Conservation (phyloP, 2,888 invertebrate species). For the Papilio gigon region DNA sequence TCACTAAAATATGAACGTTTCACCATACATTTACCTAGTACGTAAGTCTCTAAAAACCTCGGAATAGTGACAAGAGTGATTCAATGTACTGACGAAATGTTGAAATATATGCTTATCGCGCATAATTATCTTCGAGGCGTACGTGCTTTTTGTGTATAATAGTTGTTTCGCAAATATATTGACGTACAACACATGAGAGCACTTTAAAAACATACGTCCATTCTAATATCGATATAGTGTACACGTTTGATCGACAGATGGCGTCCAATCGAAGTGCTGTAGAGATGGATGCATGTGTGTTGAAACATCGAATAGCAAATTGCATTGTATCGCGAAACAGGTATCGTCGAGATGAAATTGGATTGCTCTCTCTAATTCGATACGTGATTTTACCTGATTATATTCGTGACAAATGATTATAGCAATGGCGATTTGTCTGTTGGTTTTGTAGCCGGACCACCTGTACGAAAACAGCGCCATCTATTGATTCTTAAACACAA, state of each 20-base stretch:
- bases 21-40: neutral
- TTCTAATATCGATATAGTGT: conserved; percentile 57
- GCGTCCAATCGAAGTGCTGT: conserved; percentile 54
- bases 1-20: conserved; percentile 12
- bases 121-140: conserved; percentile 40
- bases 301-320: conserved; percentile 69
- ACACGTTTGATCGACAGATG: conserved; percentile 56
- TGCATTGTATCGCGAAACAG: conserved; percentile 68
- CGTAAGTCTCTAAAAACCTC: conserved; percentile 19
- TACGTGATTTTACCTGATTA: conserved; percentile 73
- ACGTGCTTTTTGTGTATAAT: conserved; percentile 43
- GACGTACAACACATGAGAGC: conserved; percentile 33
- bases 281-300: conserved; percentile 58
- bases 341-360: conserved; percentile 65
- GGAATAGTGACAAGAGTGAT: conserved; percentile 37
- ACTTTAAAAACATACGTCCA: conserved; percentile 45
- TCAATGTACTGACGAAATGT: conserved; percentile 34
- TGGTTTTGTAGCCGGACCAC: no score
- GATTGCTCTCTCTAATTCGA: conserved; percentile 73
- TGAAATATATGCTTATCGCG: conserved; percentile 39
- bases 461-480: no score
- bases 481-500: no score
- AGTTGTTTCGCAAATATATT: conserved; percentile 47
- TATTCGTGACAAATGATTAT: conserved; percentile 61
- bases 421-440: neutral